Evolutionary conservation across 2,113 vertebrate species (phyloP).

Genomic region (Fregata magnificens): DNA sequence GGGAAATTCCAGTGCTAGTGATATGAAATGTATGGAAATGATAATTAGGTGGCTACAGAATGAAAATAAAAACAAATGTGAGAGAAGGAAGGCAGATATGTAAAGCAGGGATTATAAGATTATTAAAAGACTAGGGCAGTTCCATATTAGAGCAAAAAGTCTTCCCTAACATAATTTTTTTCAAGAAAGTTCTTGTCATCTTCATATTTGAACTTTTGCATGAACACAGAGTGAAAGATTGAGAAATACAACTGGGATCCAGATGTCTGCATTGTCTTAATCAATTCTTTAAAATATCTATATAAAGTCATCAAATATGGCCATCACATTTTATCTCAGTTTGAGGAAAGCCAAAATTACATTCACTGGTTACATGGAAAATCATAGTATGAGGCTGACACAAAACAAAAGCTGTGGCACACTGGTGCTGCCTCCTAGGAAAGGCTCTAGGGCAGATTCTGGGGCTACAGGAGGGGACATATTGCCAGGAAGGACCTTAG

Average conservation of each 20-base stretch:
- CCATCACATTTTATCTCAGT: neutral
- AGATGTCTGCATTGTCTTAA: neutral
- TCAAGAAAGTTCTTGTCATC: neutral
- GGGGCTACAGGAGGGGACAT: neutral
- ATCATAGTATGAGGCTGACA: neutral
- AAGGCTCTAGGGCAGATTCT: neutral
- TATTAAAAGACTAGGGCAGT: neutral
- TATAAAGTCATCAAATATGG: neutral
- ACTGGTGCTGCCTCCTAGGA: neutral
- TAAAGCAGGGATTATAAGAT: neutral
- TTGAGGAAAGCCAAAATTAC: neutral
- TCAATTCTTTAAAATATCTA: neutral
- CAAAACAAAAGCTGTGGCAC: neutral
- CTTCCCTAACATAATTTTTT: neutral
- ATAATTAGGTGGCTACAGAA: neutral
- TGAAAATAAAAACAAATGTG: constrained; percentile 35
- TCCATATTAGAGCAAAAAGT: neutral
- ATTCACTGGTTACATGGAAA: neutral
- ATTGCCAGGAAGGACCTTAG: neutral
- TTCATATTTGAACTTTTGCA: neutral
- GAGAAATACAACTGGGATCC: neutral
- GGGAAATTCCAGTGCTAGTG: constrained; percentile 41
- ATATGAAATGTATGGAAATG: neutral
- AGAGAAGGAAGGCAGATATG: neutral
- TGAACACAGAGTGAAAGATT: neutral